phyloP scores from a whole-genome alignment of 2,797 vertebrate genomes.

The Anguilla anguilla region DNA sequence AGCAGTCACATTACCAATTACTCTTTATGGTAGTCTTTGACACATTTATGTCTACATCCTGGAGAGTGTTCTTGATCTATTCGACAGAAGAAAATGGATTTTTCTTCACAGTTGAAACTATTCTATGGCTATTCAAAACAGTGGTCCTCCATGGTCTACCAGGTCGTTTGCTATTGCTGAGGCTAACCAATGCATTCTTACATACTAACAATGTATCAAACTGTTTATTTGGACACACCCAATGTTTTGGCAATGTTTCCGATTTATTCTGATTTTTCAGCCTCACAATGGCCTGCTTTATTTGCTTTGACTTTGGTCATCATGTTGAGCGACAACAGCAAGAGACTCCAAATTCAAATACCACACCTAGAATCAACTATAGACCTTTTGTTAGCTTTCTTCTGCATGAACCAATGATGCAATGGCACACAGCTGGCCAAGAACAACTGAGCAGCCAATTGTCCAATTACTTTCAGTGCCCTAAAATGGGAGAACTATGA shows the following conservation, averaged over 20 bases:
- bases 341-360: background rate
- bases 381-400: background rate
- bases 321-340: too few species aligned
- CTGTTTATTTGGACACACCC: background rate
- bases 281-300: background rate
- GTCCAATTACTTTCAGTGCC: background rate
- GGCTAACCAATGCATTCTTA: background rate
- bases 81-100: too few species aligned
- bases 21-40: too few species aligned
- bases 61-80: too few species aligned
- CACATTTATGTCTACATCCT: too few species aligned
- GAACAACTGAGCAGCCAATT: background rate
- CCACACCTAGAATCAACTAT: background rate
- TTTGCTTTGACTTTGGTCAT: background rate
- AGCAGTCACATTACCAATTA: too few species aligned
- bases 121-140: background rate
- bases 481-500: background rate
- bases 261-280: background rate
- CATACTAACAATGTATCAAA: background rate
- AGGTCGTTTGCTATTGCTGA: background rate
- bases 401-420: background rate
- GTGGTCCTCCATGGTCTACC: background rate
- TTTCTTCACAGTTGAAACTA: too few species aligned
- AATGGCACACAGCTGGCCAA: background rate
- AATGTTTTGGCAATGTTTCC: background rate